Percentiles rank a stretch among this genome's conserved stretches.
Conservation (phyloP, 2,797 vertebrate genomes). For the Netta rufina region DNA sequence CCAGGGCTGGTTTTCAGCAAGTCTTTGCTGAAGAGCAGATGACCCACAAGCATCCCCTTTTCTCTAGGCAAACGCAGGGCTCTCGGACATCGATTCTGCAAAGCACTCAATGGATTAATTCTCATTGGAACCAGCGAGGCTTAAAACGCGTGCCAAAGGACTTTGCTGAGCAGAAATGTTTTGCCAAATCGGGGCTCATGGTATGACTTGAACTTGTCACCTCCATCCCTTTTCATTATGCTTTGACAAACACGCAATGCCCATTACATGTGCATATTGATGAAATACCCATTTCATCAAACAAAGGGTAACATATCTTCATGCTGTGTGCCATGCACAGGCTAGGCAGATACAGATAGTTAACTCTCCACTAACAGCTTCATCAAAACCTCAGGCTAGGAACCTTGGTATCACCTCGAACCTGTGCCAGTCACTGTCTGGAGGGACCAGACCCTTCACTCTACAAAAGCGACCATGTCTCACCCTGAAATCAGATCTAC, state of each 20-base stretch:
- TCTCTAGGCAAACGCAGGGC: neutral
- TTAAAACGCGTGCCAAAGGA: fast-evolving
- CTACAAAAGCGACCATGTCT: neutral
- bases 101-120: neutral
- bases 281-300: no score
- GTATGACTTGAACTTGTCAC: neutral
- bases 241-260: neutral
- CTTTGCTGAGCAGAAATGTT: neutral
- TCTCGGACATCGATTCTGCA: fast-evolving
- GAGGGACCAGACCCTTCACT: neutral
- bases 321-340: fast-evolving
- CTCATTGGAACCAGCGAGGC: neutral
- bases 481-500: neutral
- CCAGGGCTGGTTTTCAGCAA: neutral
- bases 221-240: neutral
- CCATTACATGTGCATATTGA: no score
- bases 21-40: neutral
- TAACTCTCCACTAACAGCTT: neutral
- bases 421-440: neutral
- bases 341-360: fast-evolving
- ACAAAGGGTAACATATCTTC: no score
- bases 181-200: neutral
- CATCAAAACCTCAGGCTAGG: neutral
- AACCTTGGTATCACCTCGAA: neutral
- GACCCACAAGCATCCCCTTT: neutral